These are phyloP conservation scores for Borostomias antarcticus DNA, from an alignment of 2,797 vertebrate species.

Conservation along the genomic window DNA sequence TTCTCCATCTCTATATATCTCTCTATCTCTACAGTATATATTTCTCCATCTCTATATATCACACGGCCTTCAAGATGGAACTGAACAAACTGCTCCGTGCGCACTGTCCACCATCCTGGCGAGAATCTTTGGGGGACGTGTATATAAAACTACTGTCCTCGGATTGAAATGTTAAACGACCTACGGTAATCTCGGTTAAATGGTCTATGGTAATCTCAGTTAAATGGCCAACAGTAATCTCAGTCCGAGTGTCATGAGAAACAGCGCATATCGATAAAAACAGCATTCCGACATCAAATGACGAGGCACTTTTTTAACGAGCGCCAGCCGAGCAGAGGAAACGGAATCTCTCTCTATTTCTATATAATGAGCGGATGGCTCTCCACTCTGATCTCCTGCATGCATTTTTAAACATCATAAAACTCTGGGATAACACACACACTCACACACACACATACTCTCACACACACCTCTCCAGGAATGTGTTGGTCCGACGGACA, in stretches of 20 bases:
- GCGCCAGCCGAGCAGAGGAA: slow-evolving; percentile 36
- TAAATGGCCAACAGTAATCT: neutral
- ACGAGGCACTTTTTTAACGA: neutral
- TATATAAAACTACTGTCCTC: neutral
- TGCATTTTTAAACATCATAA: slow-evolving; percentile 72
- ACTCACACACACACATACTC: slow-evolving; percentile 55
- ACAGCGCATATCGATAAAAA: neutral
- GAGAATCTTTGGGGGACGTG: neutral
- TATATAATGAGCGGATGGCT: slow-evolving; percentile 66
- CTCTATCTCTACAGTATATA: too few relatives aligned
- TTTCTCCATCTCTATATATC: slow-evolving; percentile 59
- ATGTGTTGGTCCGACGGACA: slow-evolving; percentile 62
- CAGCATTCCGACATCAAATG: neutral
- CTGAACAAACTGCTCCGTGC: slow-evolving; percentile 32
- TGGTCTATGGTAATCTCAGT: neutral
- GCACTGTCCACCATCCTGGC: neutral
- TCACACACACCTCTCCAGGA: slow-evolving; percentile 49
- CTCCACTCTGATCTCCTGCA: slow-evolving; percentile 57
- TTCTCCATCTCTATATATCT: too few relatives aligned
- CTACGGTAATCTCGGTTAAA: neutral
- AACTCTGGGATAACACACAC: slow-evolving; percentile 45
- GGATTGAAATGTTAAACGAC: neutral
- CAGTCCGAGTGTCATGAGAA: neutral
- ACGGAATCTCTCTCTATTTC: slow-evolving; percentile 65
- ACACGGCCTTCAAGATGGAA: slow-evolving; percentile 43